Evolutionary conservation across 2,113 vertebrate species (phyloP), one percentile per base, ranked within the genome.

Genomic region (Formicarius rufipectus): DNA sequence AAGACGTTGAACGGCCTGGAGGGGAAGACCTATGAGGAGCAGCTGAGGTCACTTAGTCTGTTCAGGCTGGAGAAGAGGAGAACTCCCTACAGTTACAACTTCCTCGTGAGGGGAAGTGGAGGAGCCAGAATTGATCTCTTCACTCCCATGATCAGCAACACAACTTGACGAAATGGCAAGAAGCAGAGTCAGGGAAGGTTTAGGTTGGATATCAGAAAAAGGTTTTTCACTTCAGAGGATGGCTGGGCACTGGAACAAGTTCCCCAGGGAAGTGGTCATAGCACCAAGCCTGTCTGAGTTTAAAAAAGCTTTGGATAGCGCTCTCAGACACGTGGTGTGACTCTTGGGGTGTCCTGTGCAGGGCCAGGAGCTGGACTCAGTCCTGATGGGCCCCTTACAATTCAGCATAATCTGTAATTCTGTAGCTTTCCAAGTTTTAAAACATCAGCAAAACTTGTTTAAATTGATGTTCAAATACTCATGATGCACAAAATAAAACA

Each of bases 351-450:
- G 14, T 24, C 37, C 31, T 58, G 44, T 7, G 18, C 33, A 81
- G 14, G 14, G 11, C 17, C 10, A 47, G 11, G 31, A 19, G 10
- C 0, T 23, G 9, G 28, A 66, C 27, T 24, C 3, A 0, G 17
- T 17, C 60, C 8, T 44, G 14, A 33, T 4, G 27, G 12, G 23
- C 52, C 33, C 14, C 20, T 75, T 75, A 24, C n/a, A 75, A 53
- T 23, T 53, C 62, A 45, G 39, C 23, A 45, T 25, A 30, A n/a
- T n/a, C 16, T 35, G 45, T 3, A 0, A 39, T 53, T 45, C 20
- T 18, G 0, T 80, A 22, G 84, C 49, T 69, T 40, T 49, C 58
- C 17, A 33, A 82, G 67, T 42, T 44, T 71, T 11, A 67, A 10
- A 53, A 8, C 3, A 4, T 35, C 47, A 68, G 35, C 39, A 81